Base-by-base conservation (phyloP, 2,113 vertebrate species). In the Agapornis roseicollis region DNA sequence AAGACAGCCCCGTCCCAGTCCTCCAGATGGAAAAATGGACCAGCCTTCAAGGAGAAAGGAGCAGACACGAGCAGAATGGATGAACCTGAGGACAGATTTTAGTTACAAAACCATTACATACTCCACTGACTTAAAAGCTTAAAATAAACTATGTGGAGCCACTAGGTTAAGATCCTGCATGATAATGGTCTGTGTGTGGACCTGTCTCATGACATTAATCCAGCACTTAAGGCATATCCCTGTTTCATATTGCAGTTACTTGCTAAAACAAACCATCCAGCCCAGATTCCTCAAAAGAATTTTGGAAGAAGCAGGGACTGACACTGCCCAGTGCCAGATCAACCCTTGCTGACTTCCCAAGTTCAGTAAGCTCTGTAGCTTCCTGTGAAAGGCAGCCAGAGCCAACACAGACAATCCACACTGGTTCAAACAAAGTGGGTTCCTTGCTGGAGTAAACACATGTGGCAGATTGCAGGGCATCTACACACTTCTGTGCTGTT, bases 351-450 rank as follows among this genome's bases (percentile, higher is more conserved):
- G 39, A 7, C 13, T 46, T 58, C 29, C 22, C n/a, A 11, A 3
- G 22, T 33, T 53, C 71, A 10, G 13, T 2, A 4, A 28, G 44
- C 17, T 10, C 31, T 6, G 37, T 17, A 5, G 23, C 20, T 42
- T 33, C 14, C 23, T 1, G 1, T 7, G 74, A 20, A 23, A 31
- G 44, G 49, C 80, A 50, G 31, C 61, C 74, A 10, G 28, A 42
- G 41, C 42, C 19, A 31, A 1, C 5, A 35, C 1, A 42, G 31
- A 63, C 13, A 20, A 27, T 11, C 14, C 70, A 14, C 20, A 4
- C 3, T 1, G 31, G 22, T 13, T 19, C 46, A 6, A 19, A 60
- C n/a, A 71, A 19, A 22, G 49, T 0, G 4, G 22, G 37, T 4
- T 81, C 69, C 72, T 85, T 35, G 6, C 63, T 13, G 65, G 13